Evolutionary conservation across 2,113 vertebrate species (phyloP).

Genomic region (Microtus oregoni): DNA sequence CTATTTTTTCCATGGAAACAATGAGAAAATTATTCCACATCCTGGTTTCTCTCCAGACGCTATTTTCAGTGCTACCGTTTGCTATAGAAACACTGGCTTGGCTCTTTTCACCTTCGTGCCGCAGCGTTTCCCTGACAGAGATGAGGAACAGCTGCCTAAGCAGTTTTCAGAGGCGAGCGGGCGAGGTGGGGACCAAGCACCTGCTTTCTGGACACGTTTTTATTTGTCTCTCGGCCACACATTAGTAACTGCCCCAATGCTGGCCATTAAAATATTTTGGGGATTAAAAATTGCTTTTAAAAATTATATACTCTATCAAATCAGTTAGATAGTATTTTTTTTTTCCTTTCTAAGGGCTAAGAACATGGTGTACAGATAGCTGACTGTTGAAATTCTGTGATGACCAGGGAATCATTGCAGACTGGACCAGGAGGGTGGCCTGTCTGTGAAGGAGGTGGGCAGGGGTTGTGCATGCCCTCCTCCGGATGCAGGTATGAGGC

Average conservation of each 20-base stretch:
- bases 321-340: not conserved
- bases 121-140: slow-evolving; percentile 51
- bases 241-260: not conserved
- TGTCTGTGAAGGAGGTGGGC: not conserved
- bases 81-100: slow-evolving; percentile 63
- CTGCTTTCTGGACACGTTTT: not conserved
- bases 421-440: not conserved
- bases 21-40: slow-evolving; percentile 69
- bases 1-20: slow-evolving; percentile 80
- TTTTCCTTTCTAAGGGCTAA: not conserved
- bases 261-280: not conserved
- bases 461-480: not conserved
- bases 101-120: slow-evolving; percentile 58
- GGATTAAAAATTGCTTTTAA: not conserved
- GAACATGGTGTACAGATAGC: not conserved
- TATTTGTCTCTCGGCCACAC: slow-evolving; percentile 40
- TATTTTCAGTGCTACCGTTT: slow-evolving; percentile 78
- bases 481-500: not conserved
- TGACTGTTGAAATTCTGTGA: not conserved
- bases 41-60: slow-evolving; percentile 56
- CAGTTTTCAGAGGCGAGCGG: not conserved
- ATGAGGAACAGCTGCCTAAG: not conserved
- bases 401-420: not conserved
- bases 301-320: not conserved
- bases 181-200: not conserved